These are phyloP conservation scores for Saccopteryx bilineata DNA, from an alignment of 2,113 vertebrate genomes.

Conservation along the genomic window DNA sequence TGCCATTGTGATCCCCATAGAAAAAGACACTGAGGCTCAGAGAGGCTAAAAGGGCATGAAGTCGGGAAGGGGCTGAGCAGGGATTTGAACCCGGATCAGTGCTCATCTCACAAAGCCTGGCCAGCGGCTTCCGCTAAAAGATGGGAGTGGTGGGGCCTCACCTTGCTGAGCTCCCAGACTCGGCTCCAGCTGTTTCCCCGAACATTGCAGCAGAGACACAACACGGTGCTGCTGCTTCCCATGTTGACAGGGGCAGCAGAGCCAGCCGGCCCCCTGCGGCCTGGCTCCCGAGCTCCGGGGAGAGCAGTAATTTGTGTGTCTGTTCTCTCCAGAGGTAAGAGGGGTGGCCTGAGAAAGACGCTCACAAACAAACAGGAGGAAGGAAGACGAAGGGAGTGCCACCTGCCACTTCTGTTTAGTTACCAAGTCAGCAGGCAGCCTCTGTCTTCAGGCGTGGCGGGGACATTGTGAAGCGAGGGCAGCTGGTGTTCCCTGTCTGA, in stretches of 20 bases:
- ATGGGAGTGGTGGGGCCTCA: background rate
- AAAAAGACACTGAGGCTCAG: background rate
- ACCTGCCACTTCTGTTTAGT: background rate
- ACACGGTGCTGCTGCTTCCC: background rate
- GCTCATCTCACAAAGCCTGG: background rate
- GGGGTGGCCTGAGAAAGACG: background rate
- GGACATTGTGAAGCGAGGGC: accelerated
- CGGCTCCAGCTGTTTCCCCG: background rate
- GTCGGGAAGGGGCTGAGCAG: background rate
- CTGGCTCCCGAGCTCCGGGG: slow-evolving; percentile 14
- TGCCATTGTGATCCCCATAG: background rate
- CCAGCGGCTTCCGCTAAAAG: background rate
- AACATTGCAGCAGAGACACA: background rate
- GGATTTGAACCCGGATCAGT: background rate
- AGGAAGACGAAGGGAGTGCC: background rate
- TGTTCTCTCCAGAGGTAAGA: slow-evolving; percentile 46
- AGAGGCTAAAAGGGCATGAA: background rate
- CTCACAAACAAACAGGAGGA: background rate
- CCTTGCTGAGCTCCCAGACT: background rate
- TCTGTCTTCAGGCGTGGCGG: background rate
- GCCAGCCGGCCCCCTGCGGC: background rate
- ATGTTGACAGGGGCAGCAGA: slow-evolving; percentile 17
- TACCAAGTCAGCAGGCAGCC: background rate
- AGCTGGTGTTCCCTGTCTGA: background rate
- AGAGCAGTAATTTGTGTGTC: slow-evolving; percentile 60